Evolutionary conservation across 1,140 invertebrate species (phyloP), one percentile per base, ranked within the genome.

Genomic region (Paralvinella palmiformis): DNA sequence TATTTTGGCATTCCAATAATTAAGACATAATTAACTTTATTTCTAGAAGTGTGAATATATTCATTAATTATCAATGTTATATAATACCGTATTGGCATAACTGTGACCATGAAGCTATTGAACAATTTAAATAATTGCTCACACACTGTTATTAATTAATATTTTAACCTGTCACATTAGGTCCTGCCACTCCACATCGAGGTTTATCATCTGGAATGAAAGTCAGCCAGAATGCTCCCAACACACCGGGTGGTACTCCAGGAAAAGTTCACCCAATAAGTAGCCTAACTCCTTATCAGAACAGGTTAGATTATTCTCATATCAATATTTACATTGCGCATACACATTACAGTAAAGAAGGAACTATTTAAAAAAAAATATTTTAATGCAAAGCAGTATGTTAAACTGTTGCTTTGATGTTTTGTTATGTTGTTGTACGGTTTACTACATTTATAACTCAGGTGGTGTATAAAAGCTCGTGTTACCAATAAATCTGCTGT

Each of bases 381-480:
- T 13, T 10, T 13, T 44, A 10, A 44, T 44, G 10, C 37, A 44
- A 10, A 44, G 10, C 10, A n/a, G 10, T 22, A 15, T 13, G 13
- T 53, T n/a, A 53, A 24, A 53, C 22, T 17, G 3, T 27, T 1
- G 32, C 5, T 56, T 17, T n/a, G 31, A 24, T n/a, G 20, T 32
- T 24, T 13, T 27, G 1, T 6, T n/a, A 6, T 36, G 22, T 6
- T 57, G 20, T 36, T 31, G 27, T 15, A 57, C n/a, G n/a, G 35
- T 57, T 22, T 7, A 10, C 3, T 65, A 27, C 33, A 5, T 41
- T 27, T 10, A 32, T 27, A 55, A 52, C 71, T 44, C 68, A 92
- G 89, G 75, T 98, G 92, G 93, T 87, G 91, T 1, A 94, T 98
- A 63, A 91, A 91, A 76, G 96, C 88, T 29, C 84, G 94, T 48